Conservation (phyloP, 2,113 vertebrate species). For the Alethe castanea region DNA sequence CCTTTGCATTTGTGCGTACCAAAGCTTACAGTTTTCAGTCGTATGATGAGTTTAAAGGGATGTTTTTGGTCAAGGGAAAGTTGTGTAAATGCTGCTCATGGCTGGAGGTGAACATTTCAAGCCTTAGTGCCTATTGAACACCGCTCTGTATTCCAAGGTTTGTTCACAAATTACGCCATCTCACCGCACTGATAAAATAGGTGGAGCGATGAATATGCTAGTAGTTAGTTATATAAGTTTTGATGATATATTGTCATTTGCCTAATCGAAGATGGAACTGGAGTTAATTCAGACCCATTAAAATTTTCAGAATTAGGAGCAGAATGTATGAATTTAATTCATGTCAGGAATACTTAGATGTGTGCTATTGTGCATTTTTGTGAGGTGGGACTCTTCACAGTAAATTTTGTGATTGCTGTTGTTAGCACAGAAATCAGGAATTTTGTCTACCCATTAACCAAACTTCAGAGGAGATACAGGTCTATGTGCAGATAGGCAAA, state of each 20-base stretch:
- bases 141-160: not conserved
- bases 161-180: not conserved
- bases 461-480: not conserved
- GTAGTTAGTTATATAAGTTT: not conserved
- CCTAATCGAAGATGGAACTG: not conserved
- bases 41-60: not conserved
- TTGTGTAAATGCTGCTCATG: not conserved
- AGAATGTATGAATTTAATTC: not conserved
- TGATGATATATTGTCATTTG: not conserved
- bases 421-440: not conserved
- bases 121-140: not conserved
- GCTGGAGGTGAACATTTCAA: not conserved
- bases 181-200: not conserved
- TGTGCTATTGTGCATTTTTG: not conserved
- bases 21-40: not conserved
- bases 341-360: not conserved
- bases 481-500: not conserved
- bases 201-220: not conserved
- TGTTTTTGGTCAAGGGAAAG: not conserved
- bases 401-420: not conserved
- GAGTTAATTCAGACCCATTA: not conserved
- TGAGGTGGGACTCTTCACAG: not conserved
- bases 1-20: not conserved
- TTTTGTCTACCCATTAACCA: not conserved
- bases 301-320: not conserved